A percentile compares a stretch with the other conserved stretches of the same genome.
phyloP scores from a whole-genome alignment of 2,797 vertebrate species.

The Anisognathus igniventris region DNA sequence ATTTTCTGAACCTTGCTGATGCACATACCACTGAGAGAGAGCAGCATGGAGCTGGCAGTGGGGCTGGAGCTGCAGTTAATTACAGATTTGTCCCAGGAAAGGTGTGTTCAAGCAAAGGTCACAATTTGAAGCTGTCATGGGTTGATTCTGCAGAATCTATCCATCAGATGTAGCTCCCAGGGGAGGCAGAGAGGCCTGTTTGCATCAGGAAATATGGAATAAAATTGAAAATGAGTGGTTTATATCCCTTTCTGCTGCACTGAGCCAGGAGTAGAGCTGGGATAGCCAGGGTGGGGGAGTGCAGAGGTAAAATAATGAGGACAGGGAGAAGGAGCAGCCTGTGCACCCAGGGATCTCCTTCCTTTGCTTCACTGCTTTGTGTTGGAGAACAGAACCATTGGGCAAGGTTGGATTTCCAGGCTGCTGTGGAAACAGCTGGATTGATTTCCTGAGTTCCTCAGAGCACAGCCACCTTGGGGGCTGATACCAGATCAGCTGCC shows the following conservation, averaged over 20 bases:
- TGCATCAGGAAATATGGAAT: background rate
- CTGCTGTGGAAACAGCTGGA: background rate
- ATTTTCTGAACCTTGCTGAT: background rate
- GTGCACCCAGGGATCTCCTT: background rate
- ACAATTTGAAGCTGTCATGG: background rate
- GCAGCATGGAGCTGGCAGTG: background rate
- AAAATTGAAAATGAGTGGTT: background rate
- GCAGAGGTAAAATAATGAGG: background rate
- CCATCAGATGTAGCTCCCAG: background rate
- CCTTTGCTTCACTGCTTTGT: rapidly evolving
- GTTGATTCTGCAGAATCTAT: background rate
- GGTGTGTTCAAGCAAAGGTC: background rate
- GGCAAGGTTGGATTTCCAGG: background rate
- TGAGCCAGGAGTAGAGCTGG: background rate
- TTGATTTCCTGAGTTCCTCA: background rate
- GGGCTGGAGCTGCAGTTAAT: background rate
- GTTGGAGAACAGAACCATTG: background rate
- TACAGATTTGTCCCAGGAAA: background rate
- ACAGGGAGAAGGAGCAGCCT: background rate
- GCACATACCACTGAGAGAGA: background rate
- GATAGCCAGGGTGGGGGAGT: background rate
- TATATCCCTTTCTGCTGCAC: background rate
- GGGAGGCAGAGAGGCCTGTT: background rate
- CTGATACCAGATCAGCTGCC: background rate
- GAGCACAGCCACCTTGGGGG: background rate